phyloP scores from a whole-genome alignment of 2,113 vertebrate species.

The Tragelaphus strepsiceros region DNA sequence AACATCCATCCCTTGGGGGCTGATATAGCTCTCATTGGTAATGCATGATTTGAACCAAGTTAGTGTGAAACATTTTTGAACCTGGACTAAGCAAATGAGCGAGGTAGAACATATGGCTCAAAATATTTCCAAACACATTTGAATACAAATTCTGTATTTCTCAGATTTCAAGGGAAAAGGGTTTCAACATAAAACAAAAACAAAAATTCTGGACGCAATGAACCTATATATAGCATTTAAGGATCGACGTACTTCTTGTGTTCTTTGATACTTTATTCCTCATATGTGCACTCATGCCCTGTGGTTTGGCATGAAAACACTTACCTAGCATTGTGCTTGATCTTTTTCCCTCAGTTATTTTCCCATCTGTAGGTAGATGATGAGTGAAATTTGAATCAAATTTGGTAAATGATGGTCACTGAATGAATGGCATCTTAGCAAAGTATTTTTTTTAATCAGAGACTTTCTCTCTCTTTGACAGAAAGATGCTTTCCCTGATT shows the following conservation, averaged over 20 bases:
- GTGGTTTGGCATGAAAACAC: background rate
- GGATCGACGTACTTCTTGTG: background rate
- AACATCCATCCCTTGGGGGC: background rate
- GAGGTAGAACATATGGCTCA: background rate
- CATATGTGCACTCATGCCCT: background rate
- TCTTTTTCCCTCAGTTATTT: background rate
- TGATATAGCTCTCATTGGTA: background rate
- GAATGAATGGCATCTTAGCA: background rate
- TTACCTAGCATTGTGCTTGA: background rate
- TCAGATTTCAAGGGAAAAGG: background rate
- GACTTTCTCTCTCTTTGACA: background rate
- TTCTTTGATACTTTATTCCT: background rate
- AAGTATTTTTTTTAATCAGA: background rate
- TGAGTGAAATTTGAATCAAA: background rate
- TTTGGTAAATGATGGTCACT: background rate
- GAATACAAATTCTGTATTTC: background rate
- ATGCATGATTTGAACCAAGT: background rate
- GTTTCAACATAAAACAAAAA: background rate
- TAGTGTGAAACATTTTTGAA: background rate
- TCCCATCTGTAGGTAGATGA: background rate
- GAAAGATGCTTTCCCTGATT: background rate
- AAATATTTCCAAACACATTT: background rate
- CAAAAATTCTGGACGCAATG: background rate
- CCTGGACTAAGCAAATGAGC: background rate
- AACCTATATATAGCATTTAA: background rate